Conservation (phyloP, 2,113 vertebrate species). For the Polypterus bichir region DNA sequence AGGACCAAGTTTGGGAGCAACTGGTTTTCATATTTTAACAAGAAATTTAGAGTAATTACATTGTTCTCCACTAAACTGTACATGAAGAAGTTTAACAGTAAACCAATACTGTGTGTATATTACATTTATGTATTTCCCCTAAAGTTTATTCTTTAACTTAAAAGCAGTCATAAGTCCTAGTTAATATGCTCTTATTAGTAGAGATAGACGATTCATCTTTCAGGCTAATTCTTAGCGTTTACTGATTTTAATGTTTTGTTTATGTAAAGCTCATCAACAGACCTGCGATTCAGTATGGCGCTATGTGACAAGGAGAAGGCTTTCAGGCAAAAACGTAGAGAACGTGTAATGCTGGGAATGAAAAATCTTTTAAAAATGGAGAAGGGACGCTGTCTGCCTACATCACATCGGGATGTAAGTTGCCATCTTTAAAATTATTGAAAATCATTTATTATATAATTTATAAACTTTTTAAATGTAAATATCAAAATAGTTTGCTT, state of each 20-base stretch:
- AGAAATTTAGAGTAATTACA: too few relatives aligned
- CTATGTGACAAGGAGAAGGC: conserved; percentile 81
- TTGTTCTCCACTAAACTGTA: too few relatives aligned
- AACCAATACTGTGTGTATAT: too few relatives aligned
- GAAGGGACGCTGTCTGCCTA: conserved; percentile 52
- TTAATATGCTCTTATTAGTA: background rate
- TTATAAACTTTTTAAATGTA: too few relatives aligned
- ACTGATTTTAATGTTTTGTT: background rate
- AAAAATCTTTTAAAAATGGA: conserved; percentile 70
- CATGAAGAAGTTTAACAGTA: too few relatives aligned
- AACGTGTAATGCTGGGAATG: conserved; percentile 69
- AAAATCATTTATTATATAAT: too few relatives aligned
- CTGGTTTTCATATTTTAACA: too few relatives aligned
- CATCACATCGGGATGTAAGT: conserved; percentile 66
- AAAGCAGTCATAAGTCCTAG: background rate
- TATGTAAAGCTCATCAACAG: conserved; percentile 62
- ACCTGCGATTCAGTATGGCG: conserved; percentile 84
- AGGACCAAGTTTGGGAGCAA: too few relatives aligned
- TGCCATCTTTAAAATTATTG: background rate
- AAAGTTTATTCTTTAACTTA: too few relatives aligned
- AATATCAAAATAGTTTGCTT: too few relatives aligned
- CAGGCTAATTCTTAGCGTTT: background rate
- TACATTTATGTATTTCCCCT: too few relatives aligned
- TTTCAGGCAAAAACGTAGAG: conserved; percentile 67
- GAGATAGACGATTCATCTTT: too few relatives aligned